Base-by-base conservation (phyloP, 2,113 vertebrate species). In the Xenopus laevis region DNA sequence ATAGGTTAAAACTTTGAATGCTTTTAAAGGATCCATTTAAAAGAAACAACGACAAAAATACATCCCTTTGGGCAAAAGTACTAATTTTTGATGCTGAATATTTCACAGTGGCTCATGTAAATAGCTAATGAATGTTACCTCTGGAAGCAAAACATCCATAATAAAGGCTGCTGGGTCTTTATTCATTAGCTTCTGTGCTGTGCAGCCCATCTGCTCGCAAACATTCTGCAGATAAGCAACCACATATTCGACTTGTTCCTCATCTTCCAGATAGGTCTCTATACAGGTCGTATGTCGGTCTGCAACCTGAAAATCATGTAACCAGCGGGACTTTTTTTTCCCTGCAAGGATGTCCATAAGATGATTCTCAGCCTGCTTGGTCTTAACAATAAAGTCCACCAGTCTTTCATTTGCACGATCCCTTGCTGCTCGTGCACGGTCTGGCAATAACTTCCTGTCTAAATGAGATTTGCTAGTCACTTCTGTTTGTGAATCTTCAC, bases 81-180 rank as follows among this genome's bases (percentile, higher is more conserved):
- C 33, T 40, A 40, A 40, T 40, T 40, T 27, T 4, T 40, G 33
- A 40, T 5, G 5, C 33, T 40, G 8, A 40, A 7, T 40, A 40
- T 4, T 9, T 5, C 33, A 40, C 33, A 40, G 33, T 40, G 33
- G 33, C 33, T 4, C 2, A 40, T 40, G n/a, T 40, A 1, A 40
- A 6, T 40, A 40, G 33, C 33, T 40, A 7, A 40, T 7, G 33
- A 40, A 40, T 12, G 18, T 87, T 72, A 97, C 97, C 91, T 99
- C 97, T 2, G 96, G 97, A 52, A 98, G 79, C 13, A 99, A 93
- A 64, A 98, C 97, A 30, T 98, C 93, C 0, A 94, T 81, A 71
- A 98, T 90, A 79, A 96, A 94, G 2, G 87, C 87, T 58, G 94
- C 86, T 46, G 76, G 79, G 21, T 94, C 91, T 4, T 88, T 73